Conservation (phyloP, 2,797 vertebrate species). For the Otolemur crassicaudatus region DNA sequence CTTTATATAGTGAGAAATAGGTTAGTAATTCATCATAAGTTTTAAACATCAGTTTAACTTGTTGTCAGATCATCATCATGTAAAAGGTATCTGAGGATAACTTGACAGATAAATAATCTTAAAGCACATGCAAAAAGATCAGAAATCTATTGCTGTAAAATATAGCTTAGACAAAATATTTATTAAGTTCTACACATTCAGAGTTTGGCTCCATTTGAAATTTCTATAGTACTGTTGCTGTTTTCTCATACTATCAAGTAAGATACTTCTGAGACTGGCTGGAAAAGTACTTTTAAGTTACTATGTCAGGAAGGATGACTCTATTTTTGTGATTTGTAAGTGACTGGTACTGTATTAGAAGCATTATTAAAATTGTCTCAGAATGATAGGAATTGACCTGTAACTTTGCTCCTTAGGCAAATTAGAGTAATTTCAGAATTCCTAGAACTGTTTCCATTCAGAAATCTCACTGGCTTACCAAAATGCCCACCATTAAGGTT, state of each 20-base stretch:
- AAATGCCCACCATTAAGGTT: not conserved
- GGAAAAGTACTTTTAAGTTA: conserved; percentile 12
- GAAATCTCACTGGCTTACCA: not conserved
- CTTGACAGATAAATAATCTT: not conserved
- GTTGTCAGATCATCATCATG: not conserved
- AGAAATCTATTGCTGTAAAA: not conserved
- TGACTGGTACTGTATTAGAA: not conserved
- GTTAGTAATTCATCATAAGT: not conserved
- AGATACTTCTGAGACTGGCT: not conserved
- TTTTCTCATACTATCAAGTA: not conserved
- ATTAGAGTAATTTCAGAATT: not conserved
- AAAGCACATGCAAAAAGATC: not conserved
- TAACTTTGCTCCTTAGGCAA: not conserved
- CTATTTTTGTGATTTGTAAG: not conserved
- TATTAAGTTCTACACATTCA: not conserved
- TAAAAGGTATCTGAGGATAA: not conserved
- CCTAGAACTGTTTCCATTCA: not conserved
- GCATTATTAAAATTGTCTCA: not conserved
- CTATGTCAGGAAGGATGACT: not conserved
- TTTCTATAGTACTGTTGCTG: not conserved
- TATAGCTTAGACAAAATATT: not conserved
- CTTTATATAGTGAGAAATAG: not conserved
- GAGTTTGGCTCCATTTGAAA: not conserved
- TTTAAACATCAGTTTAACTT: not conserved
- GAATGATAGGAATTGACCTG: not conserved